Evolutionary conservation across 2,888 invertebrate species (phyloP).

Genomic region (Agrotis segetum): DNA sequence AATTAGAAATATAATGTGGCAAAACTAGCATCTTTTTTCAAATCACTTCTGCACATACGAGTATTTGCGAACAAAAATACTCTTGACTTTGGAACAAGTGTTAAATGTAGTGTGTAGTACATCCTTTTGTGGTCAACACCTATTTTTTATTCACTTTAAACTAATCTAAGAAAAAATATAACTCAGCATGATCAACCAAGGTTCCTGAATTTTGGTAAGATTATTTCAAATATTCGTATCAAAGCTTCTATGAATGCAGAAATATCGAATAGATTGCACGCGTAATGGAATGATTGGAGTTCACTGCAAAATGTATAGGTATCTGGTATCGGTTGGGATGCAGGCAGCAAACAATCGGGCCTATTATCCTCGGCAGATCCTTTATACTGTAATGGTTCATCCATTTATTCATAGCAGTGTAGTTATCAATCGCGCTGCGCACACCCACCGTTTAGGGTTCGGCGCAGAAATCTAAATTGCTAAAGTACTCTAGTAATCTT

Average conservation of each 20-base stretch:
- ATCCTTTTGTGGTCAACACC: not conserved
- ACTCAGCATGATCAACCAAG: conserved; percentile 1
- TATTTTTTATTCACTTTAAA: not conserved
- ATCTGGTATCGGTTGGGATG: conserved; percentile 1
- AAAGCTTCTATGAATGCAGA: not conserved
- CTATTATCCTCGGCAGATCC: conserved; percentile 54
- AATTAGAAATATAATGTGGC: conserved; percentile 15
- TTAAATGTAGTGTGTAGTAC: conserved; percentile 29
- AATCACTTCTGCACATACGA: conserved; percentile 29
- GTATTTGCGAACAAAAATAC: conserved; percentile 24
- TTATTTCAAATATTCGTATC: conserved; percentile 10
- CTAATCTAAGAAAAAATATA: conserved; percentile 6
- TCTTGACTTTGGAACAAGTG: conserved; percentile 8
- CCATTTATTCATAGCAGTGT: conserved; percentile 56
- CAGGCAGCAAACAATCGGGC: conserved; percentile 42
- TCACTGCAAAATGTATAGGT: not conserved
- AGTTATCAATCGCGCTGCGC: conserved; percentile 48
- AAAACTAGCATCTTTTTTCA: conserved; percentile 20
- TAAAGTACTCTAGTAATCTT: conserved; percentile 21
- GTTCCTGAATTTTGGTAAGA: not conserved
- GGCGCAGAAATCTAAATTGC: conserved; percentile 43
- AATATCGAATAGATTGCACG: conserved; percentile 13
- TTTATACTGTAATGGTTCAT: conserved; percentile 55
- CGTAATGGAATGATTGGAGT: conserved; percentile 27
- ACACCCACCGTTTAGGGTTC: conserved; percentile 48